Base-by-base conservation (phyloP, 2,888 invertebrate genomes). In the Pollenia griseotomentosa region DNA sequence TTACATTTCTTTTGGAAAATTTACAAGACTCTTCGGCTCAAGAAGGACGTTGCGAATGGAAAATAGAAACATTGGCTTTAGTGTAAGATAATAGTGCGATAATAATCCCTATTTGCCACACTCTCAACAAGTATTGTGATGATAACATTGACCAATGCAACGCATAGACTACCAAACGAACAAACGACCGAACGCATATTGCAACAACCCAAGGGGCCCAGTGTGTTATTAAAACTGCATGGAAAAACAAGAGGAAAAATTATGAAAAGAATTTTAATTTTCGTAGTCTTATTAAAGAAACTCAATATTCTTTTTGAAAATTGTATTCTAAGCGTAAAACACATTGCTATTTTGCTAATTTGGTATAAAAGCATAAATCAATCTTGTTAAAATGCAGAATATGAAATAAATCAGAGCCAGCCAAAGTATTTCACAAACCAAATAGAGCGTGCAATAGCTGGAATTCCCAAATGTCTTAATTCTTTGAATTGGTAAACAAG, bases 21-120 rank as follows among this genome's bases (percentile, higher is more conserved):
- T 48, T 71, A 63, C 61, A 23, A 71, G 40, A 75, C 44, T 53
- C 55, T 40, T 53, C 70, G 40, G 73, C 51, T 33, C 33, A 33
- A 33, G 33, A 61, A 63, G 23, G 65, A 71, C 65, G 55, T 61
- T 59, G 23, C 40, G 42, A 77, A 65, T 63, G 78, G 66, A 53
- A 73, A 82, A 65, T 19, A 66, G 46, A 46, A 86, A 74, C 83
- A 83, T 83, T 79, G 75, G 70, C 79, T 75, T 70, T 71, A 75
- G 51, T 79, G 51, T 70, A 79, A 79, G 79, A 86, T 86, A 86
- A 86, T 86, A 82, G 78, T 82, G 86, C 74, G 86, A 86, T 86
- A 79, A 86, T 83, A 86, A 86, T 86, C 70, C 79, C 63, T 75
- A 79, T 81, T 81, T 77, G 74, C 70, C 70, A 63, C 81, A 85